phyloP scores from a whole-genome alignment of 2,888 invertebrate genomes.

The Fissipunctia ypsillon region DNA sequence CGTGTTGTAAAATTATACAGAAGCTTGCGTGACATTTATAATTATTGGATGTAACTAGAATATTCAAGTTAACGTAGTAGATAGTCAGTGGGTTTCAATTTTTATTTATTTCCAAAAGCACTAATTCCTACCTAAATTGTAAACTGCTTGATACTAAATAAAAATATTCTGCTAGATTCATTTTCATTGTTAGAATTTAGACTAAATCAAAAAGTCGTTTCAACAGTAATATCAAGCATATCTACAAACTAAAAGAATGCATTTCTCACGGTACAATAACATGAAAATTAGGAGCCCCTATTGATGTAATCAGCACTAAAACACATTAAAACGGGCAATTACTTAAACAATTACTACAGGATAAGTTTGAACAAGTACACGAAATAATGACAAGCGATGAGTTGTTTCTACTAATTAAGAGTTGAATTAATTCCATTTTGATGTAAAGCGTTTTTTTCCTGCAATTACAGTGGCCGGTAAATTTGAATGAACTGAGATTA shows the following conservation, averaged over 20 bases:
- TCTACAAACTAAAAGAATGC: conserved; percentile 55
- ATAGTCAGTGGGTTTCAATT: not conserved
- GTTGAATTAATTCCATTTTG: conserved; percentile 33
- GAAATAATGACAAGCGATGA: conserved; percentile 60
- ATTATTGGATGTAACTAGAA: not conserved
- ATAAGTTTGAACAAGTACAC: conserved; percentile 58
- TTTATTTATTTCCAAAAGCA: not conserved
- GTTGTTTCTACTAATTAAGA: conserved; percentile 44
- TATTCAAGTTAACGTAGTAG: not conserved
- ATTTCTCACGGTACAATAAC: conserved; percentile 52
- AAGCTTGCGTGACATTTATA: not conserved
- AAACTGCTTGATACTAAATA: not conserved
- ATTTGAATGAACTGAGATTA: conserved; percentile 8
- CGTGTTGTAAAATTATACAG: not conserved
- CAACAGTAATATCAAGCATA: conserved; percentile 30
- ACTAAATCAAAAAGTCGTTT: conserved; percentile 30
- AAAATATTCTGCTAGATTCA: not conserved
- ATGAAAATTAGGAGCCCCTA: conserved; percentile 37
- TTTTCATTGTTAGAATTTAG: conserved; percentile 13
- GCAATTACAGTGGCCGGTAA: conserved; percentile 1
- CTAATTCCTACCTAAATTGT: not conserved
- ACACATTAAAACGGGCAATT: conserved; percentile 58
- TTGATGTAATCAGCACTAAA: conserved; percentile 54
- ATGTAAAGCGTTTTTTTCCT: conserved; percentile 40
- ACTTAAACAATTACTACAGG: conserved; percentile 62